A percentile compares a stretch with the other conserved stretches of the same genome.
Conservation (phyloP, 2,113 vertebrate genomes). For the Sminthopsis crassicaudata region DNA sequence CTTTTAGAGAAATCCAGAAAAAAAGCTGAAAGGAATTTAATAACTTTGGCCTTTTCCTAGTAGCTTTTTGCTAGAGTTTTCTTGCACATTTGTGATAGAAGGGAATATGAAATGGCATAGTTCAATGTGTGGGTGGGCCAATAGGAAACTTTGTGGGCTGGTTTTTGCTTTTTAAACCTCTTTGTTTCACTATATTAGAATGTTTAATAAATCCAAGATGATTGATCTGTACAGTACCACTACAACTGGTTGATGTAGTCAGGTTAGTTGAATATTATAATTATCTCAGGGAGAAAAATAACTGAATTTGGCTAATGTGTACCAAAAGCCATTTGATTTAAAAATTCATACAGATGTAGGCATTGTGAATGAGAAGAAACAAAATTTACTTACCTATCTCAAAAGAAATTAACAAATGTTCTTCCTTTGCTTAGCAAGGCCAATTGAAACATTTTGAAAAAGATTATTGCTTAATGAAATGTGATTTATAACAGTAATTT, state of each 20-base stretch:
- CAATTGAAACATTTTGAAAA: background rate
- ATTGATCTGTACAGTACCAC: background rate
- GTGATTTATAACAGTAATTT: background rate
- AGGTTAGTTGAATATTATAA: background rate
- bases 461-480: background rate
- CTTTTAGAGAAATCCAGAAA: slow-evolving; percentile 3
- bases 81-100: background rate
- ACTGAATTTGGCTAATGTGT: background rate
- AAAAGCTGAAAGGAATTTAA: background rate
- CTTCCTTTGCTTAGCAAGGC: too few species aligned
- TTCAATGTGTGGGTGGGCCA: background rate
- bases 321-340: background rate
- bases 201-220: background rate
- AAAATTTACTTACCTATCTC: background rate
- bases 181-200: background rate
- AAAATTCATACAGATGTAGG: background rate
- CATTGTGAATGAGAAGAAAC: background rate
- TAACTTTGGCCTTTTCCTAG: background rate
- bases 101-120: background rate
- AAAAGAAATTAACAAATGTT: background rate
- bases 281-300: background rate
- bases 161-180: background rate
- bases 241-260: background rate
- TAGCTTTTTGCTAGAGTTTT: background rate
- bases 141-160: background rate